Base-by-base conservation (phyloP, 2,797 vertebrate genomes). In the Strix occidentalis region DNA sequence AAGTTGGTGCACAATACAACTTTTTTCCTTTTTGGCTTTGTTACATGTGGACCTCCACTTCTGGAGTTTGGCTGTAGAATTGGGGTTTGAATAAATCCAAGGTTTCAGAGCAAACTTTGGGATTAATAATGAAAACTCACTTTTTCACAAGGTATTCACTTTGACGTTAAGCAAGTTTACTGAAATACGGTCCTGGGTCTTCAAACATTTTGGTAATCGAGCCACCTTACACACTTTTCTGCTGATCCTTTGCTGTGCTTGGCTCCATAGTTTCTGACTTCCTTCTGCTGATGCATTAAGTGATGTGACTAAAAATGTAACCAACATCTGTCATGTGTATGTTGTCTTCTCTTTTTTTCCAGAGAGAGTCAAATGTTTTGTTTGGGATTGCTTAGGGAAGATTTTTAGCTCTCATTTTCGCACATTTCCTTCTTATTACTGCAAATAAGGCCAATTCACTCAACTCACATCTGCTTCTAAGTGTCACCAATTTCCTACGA, bases 401-500 rank as follows among this genome's bases (percentile, higher is more conserved):
- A 86, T 24, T 92, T 95, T 88, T 78, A 87, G 37, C 77, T 84
- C 71, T 94, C 29, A 41, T 94, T 97, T 96, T 96, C 66, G 91
- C 58, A 72, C 56, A 71, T 92, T 95, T 96, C 60, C 76, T 87
- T 87, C 56, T 2, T 86, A 66, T 90, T 92, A 63, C 74, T 82
- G 63, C 76, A 95, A 95, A 93, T 84, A 89, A 88, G 66, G 39
- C 54, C 17, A 76, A 81, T 84, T 87, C 70, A 60, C 57, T 95
- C 58, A 64, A 65, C 57, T 69, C 76, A 94, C 94, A 94, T 97
- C 94, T 95, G 94, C 89, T 96, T 93, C 82, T 41, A 95, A 93
- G 86, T 89, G 91, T 94, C 91, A 94, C 86, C 68, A 80, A 94
- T 92, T 96, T 96, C 93, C 90, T 96, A 91, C 89, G 91, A 85